Percentiles rank a stretch among this genome's conserved stretches.
phyloP scores from a whole-genome alignment of 2,888 invertebrate genomes.

The Suillia variegata region DNA sequence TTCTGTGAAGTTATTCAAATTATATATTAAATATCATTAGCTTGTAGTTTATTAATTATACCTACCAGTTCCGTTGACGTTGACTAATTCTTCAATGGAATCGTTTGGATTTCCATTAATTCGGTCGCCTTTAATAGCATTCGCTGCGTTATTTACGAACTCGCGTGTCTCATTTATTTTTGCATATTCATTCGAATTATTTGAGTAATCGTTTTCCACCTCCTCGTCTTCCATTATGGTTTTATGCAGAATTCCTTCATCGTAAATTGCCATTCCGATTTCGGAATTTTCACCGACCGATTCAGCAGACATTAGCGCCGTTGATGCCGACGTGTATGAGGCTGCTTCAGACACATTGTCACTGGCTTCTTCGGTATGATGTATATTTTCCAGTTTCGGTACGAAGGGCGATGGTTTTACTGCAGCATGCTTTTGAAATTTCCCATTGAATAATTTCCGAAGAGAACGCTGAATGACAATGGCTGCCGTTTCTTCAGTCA shows the following conservation, averaged over 20 bases:
- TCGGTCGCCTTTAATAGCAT: too few relatives aligned
- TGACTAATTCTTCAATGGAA: too few relatives aligned
- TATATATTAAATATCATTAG: too few relatives aligned
- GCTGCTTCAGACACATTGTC: constrained; percentile 48
- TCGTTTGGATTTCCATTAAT: too few relatives aligned
- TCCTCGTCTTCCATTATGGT: constrained; percentile 39
- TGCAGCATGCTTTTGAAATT: constrained; percentile 38
- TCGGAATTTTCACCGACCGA: constrained; percentile 35
- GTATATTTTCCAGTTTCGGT: constrained; percentile 22
- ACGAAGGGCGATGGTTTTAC: constrained; percentile 23
- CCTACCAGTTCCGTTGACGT: too few relatives aligned
- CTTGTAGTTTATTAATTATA: too few relatives aligned
- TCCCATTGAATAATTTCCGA: constrained; percentile 61
- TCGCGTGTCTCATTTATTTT: too few relatives aligned
- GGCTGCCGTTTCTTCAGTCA: constrained; percentile 65
- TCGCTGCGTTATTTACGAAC: too few relatives aligned
- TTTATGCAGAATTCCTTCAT: constrained; percentile 36
- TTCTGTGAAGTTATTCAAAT: too few relatives aligned
- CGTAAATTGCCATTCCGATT: constrained; percentile 28
- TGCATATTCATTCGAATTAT: not conserved
- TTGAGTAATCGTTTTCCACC: constrained; percentile 32
- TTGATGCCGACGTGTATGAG: constrained; percentile 49
- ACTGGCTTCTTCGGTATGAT: constrained; percentile 33
- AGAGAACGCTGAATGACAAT: constrained; percentile 68
- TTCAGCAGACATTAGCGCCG: constrained; percentile 47